These are phyloP conservation scores for Euzetes globulus DNA, from an alignment of 2,888 invertebrate genomes.

Conservation along the genomic window DNA sequence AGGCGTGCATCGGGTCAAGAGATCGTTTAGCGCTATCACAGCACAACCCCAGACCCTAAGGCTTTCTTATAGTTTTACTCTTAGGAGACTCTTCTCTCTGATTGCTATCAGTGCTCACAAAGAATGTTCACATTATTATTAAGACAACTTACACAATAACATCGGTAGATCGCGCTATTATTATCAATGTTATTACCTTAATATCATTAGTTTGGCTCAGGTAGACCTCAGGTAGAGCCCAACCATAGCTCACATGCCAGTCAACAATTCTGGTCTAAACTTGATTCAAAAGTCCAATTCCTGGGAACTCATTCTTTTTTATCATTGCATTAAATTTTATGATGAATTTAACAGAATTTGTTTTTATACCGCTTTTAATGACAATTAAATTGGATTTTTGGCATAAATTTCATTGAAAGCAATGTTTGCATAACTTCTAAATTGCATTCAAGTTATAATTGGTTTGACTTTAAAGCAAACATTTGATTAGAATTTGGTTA, in stretches of 20 bases:
- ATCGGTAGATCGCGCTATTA: constrained; percentile 22
- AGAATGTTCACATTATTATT: constrained; percentile 3
- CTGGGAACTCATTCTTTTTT: too few relatives aligned
- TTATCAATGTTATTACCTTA: constrained; percentile 12
- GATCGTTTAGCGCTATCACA: constrained; percentile 31
- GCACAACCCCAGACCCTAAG: constrained; percentile 25
- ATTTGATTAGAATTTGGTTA: background rate
- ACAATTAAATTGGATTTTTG: background rate
- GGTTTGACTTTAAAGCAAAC: background rate
- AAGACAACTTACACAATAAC: constrained; percentile 21
- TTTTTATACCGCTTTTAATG: too few relatives aligned
- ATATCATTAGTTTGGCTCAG: background rate
- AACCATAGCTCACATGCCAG: too few relatives aligned
- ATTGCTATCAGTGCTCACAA: background rate
- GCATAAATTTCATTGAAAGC: background rate
- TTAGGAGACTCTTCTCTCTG: constrained; percentile 5
- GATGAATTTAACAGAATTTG: too few relatives aligned
- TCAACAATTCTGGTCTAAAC: too few relatives aligned
- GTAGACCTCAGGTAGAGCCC: background rate
- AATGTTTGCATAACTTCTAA: too few relatives aligned
- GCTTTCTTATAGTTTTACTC: constrained; percentile 15
- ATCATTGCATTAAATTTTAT: too few relatives aligned
- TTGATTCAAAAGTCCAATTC: too few relatives aligned
- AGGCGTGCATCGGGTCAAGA: constrained; percentile 29
- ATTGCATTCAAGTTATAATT: background rate